These are phyloP conservation scores for Chelonoidis abingdonii DNA, from an alignment of 2,113 vertebrate genomes.

Conservation along the genomic window DNA sequence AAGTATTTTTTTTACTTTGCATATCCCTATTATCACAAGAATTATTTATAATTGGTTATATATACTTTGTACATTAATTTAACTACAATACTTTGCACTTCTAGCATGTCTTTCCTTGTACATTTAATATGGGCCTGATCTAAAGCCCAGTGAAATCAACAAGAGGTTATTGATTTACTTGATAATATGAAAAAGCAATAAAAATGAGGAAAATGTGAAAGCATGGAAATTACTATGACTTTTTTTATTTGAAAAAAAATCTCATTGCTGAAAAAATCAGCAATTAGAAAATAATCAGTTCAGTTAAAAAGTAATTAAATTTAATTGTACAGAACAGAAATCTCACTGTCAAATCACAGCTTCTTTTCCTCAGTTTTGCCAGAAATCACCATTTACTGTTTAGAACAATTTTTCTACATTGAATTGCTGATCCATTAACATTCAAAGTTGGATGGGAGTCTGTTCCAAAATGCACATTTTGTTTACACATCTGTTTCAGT, in stretches of 20 bases:
- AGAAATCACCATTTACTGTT: not conserved
- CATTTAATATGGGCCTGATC: not conserved
- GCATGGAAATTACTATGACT: not conserved
- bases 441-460: too few relatives aligned
- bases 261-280: not conserved
- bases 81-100: not conserved
- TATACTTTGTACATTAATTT: too few relatives aligned
- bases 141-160: not conserved
- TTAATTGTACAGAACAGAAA: not conserved
- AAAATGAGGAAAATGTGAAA: not conserved
- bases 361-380: not conserved
- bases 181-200: not conserved
- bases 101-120: not conserved
- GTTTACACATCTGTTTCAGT: not conserved
- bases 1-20: not conserved
- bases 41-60: not conserved
- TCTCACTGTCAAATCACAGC: not conserved
- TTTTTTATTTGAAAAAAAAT: not conserved
- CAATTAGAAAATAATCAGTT: not conserved
- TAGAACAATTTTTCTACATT: not conserved
- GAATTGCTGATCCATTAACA: not conserved
- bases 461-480: not conserved
- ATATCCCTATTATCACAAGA: not conserved
- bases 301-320: not conserved
- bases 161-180: not conserved